A percentile compares a stretch with the other conserved stretches of the same genome.
Evolutionary conservation across 2,113 vertebrate genomes (phyloP).

Genomic region (Nibea coibor): DNA sequence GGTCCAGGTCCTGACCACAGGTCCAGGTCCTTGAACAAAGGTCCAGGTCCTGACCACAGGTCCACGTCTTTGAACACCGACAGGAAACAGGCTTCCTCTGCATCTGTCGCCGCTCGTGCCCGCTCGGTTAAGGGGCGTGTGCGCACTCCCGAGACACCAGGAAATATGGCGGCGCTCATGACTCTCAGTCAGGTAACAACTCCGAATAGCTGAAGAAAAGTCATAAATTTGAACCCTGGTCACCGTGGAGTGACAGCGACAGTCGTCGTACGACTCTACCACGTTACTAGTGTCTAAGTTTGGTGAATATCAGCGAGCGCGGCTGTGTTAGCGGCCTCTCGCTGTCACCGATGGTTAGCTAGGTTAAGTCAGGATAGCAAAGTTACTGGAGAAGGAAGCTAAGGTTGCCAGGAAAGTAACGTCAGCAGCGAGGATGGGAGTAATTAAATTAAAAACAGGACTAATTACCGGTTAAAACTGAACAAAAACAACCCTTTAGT

Average conservation of each 20-base stretch:
- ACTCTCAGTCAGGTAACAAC: conserved; percentile 89
- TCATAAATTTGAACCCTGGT: neutral
- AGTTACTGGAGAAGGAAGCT: conserved; percentile 12
- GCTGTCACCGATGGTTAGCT: conserved; percentile 56
- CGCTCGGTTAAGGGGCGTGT: conserved; percentile 60
- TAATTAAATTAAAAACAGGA: neutral
- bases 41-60: no score
- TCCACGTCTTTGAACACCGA: neutral
- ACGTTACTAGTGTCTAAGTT: no score
- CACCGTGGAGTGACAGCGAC: neutral
- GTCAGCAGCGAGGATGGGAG: neutral
- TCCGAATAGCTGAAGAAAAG: conserved; percentile 55
- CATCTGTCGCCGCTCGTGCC: conserved; percentile 52
- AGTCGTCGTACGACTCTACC: neutral
- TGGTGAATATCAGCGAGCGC: neutral
- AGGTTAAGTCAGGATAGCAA: conserved; percentile 21
- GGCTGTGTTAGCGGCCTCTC: conserved; percentile 2
- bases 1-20: no score
- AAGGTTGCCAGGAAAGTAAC: neutral
- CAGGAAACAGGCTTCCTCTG: neutral
- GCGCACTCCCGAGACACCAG: conserved; percentile 81
- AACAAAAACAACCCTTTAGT: neutral
- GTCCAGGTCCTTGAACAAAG: no score
- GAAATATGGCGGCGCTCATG: conserved; percentile 95
- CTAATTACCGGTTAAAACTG: neutral